phyloP scores from a whole-genome alignment of 2,888 invertebrate species.

The Drosophila antonietae region DNA sequence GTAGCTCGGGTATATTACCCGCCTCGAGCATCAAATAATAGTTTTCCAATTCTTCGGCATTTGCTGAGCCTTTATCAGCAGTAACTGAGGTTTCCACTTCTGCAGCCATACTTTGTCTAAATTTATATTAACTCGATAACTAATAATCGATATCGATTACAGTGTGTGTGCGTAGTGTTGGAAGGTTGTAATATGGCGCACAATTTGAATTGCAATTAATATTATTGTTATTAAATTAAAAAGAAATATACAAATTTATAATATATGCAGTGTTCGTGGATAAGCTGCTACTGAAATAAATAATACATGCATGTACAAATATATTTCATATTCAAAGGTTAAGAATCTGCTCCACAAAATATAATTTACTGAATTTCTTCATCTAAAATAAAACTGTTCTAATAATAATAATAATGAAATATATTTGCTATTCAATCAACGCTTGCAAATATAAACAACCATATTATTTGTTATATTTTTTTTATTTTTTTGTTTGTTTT shows the following conservation, averaged over 20 bases:
- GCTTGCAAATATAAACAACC: neutral
- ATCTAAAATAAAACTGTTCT: neutral
- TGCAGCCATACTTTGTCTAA: conserved; percentile 49
- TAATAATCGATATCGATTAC: conserved; percentile 20
- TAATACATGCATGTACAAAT: neutral
- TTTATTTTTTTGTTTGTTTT: conserved; percentile 67
- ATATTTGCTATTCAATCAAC: neutral
- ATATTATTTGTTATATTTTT: conserved; percentile 43
- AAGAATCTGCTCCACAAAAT: neutral
- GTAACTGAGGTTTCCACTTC: conserved; percentile 72
- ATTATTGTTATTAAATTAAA: neutral
- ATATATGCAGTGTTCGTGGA: neutral
- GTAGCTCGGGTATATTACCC: conserved; percentile 88
- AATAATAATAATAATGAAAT: neutral
- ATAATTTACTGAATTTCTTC: neutral
- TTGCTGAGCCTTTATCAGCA: conserved; percentile 67
- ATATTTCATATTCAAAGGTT: neutral
- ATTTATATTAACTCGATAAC: neutral
- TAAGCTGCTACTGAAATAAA: neutral
- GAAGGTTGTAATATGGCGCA: conserved; percentile 14
- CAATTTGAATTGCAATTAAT: conserved; percentile 6
- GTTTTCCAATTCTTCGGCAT: conserved; percentile 88
- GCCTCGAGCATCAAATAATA: conserved; percentile 90
- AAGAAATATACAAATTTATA: neutral
- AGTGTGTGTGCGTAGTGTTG: conserved; percentile 24